phyloP scores from a whole-genome alignment of 2,888 invertebrate genomes.

The Tipula helvola region DNA sequence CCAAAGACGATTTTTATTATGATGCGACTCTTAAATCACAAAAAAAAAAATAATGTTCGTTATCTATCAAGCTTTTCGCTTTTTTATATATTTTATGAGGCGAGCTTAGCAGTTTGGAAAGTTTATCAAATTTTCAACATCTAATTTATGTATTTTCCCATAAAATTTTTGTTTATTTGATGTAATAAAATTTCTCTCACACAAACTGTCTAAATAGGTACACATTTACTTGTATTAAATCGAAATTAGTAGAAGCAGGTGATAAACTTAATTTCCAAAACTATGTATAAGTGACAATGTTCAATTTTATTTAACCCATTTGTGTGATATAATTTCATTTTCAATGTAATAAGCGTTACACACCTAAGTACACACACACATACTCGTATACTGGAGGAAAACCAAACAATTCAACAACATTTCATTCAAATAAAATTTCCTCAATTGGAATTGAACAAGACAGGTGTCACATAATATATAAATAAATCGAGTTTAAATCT shows the following conservation, averaged over 20 bases:
- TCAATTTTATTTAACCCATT: background rate
- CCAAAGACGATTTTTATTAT: background rate
- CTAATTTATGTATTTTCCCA: background rate
- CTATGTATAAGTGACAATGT: background rate
- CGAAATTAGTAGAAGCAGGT: background rate
- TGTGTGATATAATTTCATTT: background rate
- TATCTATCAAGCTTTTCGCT: background rate
- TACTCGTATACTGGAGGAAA: background rate
- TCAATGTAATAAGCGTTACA: background rate
- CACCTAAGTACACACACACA: background rate
- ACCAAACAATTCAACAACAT: conserved; percentile 4
- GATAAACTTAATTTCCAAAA: background rate
- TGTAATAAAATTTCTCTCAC: conserved; percentile 4
- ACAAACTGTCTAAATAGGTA: background rate
- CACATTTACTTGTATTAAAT: background rate
- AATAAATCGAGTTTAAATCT: conserved; percentile 4
- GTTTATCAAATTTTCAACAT: background rate
- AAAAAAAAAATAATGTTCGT: background rate
- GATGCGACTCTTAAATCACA: background rate
- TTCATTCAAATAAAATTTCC: background rate
- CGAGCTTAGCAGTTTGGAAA: background rate
- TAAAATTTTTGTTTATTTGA: background rate
- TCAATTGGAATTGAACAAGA: conserved; percentile 4
- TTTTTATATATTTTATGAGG: background rate
- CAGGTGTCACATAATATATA: background rate